phyloP scores from a whole-genome alignment of 2,888 invertebrate species.

The Nomada ferruginata region DNA sequence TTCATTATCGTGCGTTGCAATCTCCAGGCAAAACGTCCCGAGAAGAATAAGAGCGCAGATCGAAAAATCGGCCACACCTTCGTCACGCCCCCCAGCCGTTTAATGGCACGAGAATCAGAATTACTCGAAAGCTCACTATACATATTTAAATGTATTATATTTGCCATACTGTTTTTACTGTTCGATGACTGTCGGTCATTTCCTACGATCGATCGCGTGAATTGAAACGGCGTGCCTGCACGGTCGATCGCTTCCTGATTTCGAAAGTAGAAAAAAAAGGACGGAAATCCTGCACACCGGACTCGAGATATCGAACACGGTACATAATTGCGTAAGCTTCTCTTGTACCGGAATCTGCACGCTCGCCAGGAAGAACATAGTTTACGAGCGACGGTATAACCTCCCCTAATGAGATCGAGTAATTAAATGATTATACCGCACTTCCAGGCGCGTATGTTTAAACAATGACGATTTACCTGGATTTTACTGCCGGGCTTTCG shows the following conservation, averaged over 20 bases:
- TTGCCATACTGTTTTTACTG: neutral
- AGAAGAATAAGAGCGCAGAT: conserved; percentile 46
- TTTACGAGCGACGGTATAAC: conserved; percentile 32
- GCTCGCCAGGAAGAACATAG: conserved; percentile 35
- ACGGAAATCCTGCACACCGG: conserved; percentile 51
- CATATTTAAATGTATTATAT: too few species aligned
- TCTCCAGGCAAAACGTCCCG: conserved; percentile 48
- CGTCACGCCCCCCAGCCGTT: neutral
- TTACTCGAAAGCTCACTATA: too few species aligned
- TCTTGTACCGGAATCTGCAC: conserved; percentile 9
- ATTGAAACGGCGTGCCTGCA: conserved; percentile 23
- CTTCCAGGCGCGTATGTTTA: conserved; percentile 13
- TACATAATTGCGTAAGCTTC: conserved; percentile 51
- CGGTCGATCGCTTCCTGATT: conserved; percentile 55
- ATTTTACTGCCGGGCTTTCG: too few species aligned
- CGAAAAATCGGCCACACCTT: conserved; percentile 23
- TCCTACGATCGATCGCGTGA: conserved; percentile 20
- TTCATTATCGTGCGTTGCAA: conserved; percentile 60
- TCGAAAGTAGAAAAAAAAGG: conserved; percentile 27
- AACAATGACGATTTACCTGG: neutral
- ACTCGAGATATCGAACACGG: conserved; percentile 35
- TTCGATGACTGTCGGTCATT: neutral
- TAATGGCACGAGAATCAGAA: too few species aligned
- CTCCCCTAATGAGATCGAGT: conserved; percentile 5
- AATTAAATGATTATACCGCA: conserved; percentile 22